These are phyloP conservation scores for Sylvicapra grimmia DNA, from an alignment of 2,113 vertebrate genomes.

Conservation along the genomic window DNA sequence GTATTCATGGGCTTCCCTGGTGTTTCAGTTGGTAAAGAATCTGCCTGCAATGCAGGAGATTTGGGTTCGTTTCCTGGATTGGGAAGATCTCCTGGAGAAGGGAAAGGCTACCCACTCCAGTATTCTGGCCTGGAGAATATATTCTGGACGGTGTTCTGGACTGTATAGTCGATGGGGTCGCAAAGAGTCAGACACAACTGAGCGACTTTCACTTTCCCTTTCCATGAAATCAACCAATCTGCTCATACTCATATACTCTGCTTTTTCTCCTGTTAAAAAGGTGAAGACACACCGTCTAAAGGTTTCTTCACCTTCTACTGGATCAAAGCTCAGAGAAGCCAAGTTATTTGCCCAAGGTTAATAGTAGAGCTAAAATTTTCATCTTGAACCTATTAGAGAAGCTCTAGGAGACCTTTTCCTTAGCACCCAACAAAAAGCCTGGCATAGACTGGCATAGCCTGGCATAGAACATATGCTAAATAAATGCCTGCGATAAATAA, in stretches of 20 bases:
- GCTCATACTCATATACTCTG: no score
- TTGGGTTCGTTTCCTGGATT: not conserved
- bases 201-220: not conserved
- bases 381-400: not conserved
- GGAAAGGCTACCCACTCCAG: not conserved
- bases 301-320: not conserved
- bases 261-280: not conserved
- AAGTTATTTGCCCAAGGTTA: not conserved
- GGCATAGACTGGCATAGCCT: not conserved
- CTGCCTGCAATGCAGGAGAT: accelerated
- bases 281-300: not conserved
- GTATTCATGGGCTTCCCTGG: not conserved
- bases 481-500: not conserved
- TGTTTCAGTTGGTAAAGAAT: not conserved
- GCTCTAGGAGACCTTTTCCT: not conserved
- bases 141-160: not conserved
- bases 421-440: not conserved
- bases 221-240: not conserved
- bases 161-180: not conserved
- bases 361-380: not conserved
- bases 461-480: not conserved
- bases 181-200: not conserved
- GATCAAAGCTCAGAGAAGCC: not conserved
- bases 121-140: not conserved
- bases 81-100: not conserved